Percentiles rank a stretch among this genome's conserved stretches.
These are phyloP conservation scores for Xenopus tropicalis DNA, from an alignment of 2,113 vertebrate genomes.

Conservation along the genomic window DNA sequence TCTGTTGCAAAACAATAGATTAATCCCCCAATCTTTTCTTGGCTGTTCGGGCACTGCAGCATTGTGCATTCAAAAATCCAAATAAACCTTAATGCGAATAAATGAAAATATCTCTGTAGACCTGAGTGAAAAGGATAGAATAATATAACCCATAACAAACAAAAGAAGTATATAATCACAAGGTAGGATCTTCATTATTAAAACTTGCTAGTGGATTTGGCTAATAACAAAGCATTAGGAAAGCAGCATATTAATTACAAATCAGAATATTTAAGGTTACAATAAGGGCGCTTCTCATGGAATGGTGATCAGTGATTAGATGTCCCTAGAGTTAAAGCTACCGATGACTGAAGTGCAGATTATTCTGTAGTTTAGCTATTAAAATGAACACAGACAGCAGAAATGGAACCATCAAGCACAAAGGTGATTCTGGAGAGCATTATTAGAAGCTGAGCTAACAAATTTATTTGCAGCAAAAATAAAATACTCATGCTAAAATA, in stretches of 20 bases:
- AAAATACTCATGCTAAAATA: too few species aligned
- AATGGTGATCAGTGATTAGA: neutral
- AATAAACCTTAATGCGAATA: conserved; percentile 9
- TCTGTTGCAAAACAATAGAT: conserved; percentile 24
- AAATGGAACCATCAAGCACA: conserved; percentile 6
- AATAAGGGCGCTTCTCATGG: neutral
- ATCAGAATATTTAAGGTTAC: conserved; percentile 4
- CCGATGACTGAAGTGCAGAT: conserved; percentile 5
- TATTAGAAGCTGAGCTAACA: neutral
- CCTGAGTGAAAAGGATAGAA: neutral
- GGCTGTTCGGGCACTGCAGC: conserved; percentile 5
- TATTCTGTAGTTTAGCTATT: conserved; percentile 16
- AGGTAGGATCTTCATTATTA: neutral
- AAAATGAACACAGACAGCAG: conserved; percentile 18
- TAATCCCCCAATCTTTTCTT: conserved; percentile 15
- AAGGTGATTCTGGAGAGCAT: conserved; percentile 22
- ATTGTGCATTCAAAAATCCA: neutral
- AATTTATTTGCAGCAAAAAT: conserved; percentile 10
- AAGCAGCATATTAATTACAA: conserved; percentile 6
- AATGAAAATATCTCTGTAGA: too few species aligned
- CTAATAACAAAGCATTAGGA: neutral
- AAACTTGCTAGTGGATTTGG: neutral
- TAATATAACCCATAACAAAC: neutral
- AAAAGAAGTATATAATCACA: conserved; percentile 1
- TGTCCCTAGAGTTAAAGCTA: neutral